These are phyloP conservation scores for Xylophagus ater DNA, from an alignment of 2,888 invertebrate species.

Conservation along the genomic window DNA sequence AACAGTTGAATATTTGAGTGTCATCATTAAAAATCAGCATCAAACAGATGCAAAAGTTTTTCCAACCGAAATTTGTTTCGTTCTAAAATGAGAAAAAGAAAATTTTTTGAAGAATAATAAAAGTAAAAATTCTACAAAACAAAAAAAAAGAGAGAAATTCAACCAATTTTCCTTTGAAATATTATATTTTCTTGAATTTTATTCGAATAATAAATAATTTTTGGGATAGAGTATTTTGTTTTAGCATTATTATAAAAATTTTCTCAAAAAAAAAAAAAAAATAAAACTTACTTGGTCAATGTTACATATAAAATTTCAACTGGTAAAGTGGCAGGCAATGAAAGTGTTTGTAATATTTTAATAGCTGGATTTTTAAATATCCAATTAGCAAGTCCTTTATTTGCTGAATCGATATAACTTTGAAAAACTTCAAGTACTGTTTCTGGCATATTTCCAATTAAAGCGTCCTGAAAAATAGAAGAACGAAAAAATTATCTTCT, in stretches of 20 bases:
- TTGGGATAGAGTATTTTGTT: slow-evolving; percentile 2
- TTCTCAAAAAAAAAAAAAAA: not conserved
- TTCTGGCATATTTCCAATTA: slow-evolving; percentile 79
- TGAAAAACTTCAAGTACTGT: slow-evolving; percentile 83
- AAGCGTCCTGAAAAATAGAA: slow-evolving; percentile 54
- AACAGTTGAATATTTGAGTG: too few relatives aligned
- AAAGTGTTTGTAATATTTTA: slow-evolving; percentile 65
- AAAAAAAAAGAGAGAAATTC: not conserved
- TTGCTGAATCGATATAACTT: slow-evolving; percentile 85
- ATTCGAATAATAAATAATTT: slow-evolving; percentile 2
- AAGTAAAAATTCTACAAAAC: not conserved
- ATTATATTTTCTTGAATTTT: too few relatives aligned
- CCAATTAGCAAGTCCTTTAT: slow-evolving; percentile 84
- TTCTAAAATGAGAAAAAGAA: slow-evolving; percentile 20
- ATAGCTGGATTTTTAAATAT: slow-evolving; percentile 74
- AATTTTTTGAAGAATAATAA: slow-evolving; percentile 7
- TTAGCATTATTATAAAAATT: slow-evolving; percentile 1
- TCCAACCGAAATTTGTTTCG: slow-evolving; percentile 25
- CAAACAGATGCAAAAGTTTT: slow-evolving; percentile 26
- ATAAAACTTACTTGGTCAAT: slow-evolving; percentile 66
- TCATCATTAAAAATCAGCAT: slow-evolving; percentile 18
- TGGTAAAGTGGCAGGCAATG: slow-evolving; percentile 78
- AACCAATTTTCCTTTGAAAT: too few relatives aligned
- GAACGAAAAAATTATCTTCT: slow-evolving; percentile 21
- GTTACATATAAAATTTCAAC: slow-evolving; percentile 80